A percentile compares a stretch with the other conserved stretches of the same genome.
Evolutionary conservation across 2,888 invertebrate genomes (phyloP).

Genomic region (Erebia epiphron): DNA sequence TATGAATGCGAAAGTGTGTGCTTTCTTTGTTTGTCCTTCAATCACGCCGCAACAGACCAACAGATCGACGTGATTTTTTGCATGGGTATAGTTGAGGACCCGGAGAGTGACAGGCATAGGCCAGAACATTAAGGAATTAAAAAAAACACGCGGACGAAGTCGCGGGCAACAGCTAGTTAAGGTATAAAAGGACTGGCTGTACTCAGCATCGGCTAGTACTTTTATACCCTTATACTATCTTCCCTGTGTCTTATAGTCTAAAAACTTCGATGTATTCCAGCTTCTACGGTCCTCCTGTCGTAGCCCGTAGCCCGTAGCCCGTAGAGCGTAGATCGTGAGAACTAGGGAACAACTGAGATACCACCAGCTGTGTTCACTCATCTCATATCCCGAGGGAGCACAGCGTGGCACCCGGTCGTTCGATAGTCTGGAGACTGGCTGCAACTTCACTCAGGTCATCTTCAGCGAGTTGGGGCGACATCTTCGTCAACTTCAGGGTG

Average conservation of each 20-base stretch:
- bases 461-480: neutral
- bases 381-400: constrained; percentile 92
- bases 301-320: constrained; percentile 7
- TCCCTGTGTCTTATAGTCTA: no score
- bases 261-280: neutral
- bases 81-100: no score
- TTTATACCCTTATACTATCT: neutral
- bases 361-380: constrained; percentile 99
- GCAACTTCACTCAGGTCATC: neutral
- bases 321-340: constrained; percentile 50
- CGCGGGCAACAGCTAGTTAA: no score
- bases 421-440: constrained; percentile 65
- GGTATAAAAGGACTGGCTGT: no score
- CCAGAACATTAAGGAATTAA: no score
- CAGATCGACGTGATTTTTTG: no score
- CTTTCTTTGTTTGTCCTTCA: no score
- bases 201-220: no score
- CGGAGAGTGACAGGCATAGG: no score
- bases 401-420: constrained; percentile 98
- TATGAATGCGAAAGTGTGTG: no score
- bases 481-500: neutral
- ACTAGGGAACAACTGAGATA: constrained; percentile 94
- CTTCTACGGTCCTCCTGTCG: neutral
- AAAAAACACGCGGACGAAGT: no score
- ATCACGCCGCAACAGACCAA: no score